Conservation (phyloP, 35 echinoderm and acorn worm genomes). For the Lytechinus pictus region DNA sequence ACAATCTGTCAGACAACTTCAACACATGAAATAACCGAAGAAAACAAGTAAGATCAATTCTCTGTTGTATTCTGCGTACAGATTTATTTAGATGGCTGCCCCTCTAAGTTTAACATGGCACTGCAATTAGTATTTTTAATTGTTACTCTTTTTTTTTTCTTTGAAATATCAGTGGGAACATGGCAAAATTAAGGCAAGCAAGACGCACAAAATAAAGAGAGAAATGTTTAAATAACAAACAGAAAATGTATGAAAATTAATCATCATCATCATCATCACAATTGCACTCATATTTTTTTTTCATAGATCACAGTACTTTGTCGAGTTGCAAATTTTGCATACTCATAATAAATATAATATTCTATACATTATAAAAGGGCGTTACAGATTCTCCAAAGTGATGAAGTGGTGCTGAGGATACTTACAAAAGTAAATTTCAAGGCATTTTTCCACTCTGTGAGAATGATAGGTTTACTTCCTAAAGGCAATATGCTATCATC, state of each 20-base stretch:
- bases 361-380: constrained; percentile 19
- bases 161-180: not conserved
- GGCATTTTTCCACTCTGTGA: not conserved
- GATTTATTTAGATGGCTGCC: not conserved
- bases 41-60: not conserved
- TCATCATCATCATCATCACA: not conserved
- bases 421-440: constrained; percentile 20
- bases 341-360: not conserved
- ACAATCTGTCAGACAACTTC: not conserved
- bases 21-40: too few species aligned
- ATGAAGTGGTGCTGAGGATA: not conserved
- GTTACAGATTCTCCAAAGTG: constrained; percentile 11
- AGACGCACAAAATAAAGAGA: not conserved
- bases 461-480: not conserved
- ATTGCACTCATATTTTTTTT: not conserved
- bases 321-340: not conserved
- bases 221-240: not conserved
- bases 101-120: not conserved
- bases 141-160: not conserved
- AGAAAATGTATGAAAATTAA: constrained; percentile 5
- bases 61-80: not conserved
- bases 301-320: not conserved
- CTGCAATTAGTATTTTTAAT: not conserved
- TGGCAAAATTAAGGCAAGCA: not conserved
- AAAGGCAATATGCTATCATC: not conserved